A percentile compares a stretch with the other conserved stretches of the same genome.
Conservation (phyloP, 2,113 vertebrate species). For the Craseonycteris thonglongyai region DNA sequence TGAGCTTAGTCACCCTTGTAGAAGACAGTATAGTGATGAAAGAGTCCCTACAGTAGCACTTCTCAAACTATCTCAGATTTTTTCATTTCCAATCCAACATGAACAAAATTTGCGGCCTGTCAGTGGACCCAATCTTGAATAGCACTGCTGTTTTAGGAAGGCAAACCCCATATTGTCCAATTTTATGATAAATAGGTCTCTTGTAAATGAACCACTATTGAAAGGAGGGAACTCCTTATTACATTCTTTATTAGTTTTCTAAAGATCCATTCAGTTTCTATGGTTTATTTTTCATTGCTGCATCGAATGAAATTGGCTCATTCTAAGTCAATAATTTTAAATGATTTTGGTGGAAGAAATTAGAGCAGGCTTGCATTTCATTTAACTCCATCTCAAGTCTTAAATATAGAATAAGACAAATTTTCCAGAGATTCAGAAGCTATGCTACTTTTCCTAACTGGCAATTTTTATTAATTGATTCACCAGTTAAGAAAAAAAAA, state of each 20-base stretch:
- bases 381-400: not conserved
- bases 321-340: not conserved
- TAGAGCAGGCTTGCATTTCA: not conserved
- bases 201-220: not conserved
- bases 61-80: not conserved
- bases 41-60: not conserved
- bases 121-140: not conserved
- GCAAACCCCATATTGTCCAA: not conserved
- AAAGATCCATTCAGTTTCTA: not conserved
- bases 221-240: not conserved
- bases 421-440: not conserved
- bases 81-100: not conserved
- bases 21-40: not conserved
- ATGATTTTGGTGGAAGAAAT: constrained; percentile 4
- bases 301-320: not conserved
- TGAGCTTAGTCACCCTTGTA: not conserved
- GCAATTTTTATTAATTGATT: not conserved
- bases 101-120: not conserved
- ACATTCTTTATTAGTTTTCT: not conserved
- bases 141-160: not conserved
- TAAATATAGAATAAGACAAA: not conserved
- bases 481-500: not conserved
- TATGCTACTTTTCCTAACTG: not conserved
- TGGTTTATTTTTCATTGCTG: not conserved
- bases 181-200: not conserved